Evolutionary conservation across 1,140 invertebrate species (phyloP), one percentile per base, ranked within the genome.

Genomic region (Phenacoccus solenopsis): DNA sequence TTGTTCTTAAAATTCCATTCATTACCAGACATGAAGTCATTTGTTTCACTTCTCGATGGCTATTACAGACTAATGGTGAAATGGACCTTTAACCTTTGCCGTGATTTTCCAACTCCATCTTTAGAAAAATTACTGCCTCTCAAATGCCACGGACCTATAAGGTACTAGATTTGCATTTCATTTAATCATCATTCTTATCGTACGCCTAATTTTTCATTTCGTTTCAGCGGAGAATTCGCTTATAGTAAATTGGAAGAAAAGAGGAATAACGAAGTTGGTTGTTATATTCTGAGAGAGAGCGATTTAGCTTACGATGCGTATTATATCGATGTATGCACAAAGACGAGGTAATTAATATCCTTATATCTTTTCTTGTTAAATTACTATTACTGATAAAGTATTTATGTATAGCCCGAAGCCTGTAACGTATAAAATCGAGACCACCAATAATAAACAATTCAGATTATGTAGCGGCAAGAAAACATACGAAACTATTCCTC

Each of bases 41-140:
- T 94, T 79, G 87, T 95, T 67, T 90, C 90, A 67, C 81, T 88
- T 20, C 78, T 94, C 69, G 88, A 93, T 80, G 92, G 92, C 68
- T 96, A 96, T 78, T 94, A 94, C 77, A 86, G 93, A 74, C 80
- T 95, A 67, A 87, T 87, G 70, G 85, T 88, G 24, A 94, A 91
- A 80, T 95, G 92, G 91, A 94, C 87, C 27, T 92, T 92, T 76
- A 91, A 94, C 81, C 80, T 95, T 57, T 95, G 91, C 76, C 86
- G 86, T 76, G 86, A 91, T 73, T 82, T 91, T 49, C 78, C 82
- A 68, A 90, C 90, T 1, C 91, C 91, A 24, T 90, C 87, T 20
- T 79, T 95, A 32, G 81, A 85, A 74, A 84, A 83, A 74, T 77
- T 95, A n/a, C 83, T 87, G 73, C 79, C 81, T 64, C 80, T 90